A percentile compares a stretch with the other conserved stretches of the same genome.
These are phyloP conservation scores for Drosophila parthenogenetica DNA, from an alignment of 2,888 invertebrate species.

Conservation along the genomic window DNA sequence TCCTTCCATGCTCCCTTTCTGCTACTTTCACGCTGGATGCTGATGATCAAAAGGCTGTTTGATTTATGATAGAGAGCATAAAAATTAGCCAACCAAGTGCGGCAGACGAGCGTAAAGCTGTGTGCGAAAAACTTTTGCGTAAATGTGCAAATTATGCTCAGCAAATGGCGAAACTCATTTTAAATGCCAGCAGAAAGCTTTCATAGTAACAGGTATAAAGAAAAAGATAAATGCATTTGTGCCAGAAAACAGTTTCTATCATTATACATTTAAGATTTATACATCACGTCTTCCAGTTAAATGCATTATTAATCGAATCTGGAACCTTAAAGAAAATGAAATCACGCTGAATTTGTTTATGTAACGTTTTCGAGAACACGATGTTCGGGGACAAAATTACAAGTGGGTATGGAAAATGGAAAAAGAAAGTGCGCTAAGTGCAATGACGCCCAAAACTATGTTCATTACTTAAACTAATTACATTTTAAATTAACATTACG, in stretches of 20 bases:
- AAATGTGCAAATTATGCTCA: constrained; percentile 75
- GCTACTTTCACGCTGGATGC: constrained; percentile 7
- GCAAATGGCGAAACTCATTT: constrained; percentile 65
- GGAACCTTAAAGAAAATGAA: not conserved
- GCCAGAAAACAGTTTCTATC: constrained; percentile 13
- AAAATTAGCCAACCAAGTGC: constrained; percentile 66
- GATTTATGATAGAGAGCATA: constrained; percentile 73
- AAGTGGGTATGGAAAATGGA: constrained; percentile 13
- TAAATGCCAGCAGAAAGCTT: constrained; percentile 47
- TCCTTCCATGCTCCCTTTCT: not conserved
- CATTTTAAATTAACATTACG: constrained; percentile 77
- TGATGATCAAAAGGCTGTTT: constrained; percentile 79
- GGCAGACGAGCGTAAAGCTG: not conserved
- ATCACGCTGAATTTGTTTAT: not conserved
- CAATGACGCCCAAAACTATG: constrained; percentile 69
- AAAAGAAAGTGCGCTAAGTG: constrained; percentile 43
- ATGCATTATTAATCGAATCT: no score
- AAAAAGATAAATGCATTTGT: constrained; percentile 24
- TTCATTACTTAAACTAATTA: constrained; percentile 82
- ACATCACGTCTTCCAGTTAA: not conserved
- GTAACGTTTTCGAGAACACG: constrained; percentile 26
- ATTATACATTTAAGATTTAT: not conserved
- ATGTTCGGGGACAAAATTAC: not conserved
- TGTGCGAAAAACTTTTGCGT: constrained; percentile 58
- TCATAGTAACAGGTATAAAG: constrained; percentile 11